Percentiles rank a stretch among this genome's conserved stretches.
Conservation (phyloP, 2,888 invertebrate species). For the Euclidia mi region DNA sequence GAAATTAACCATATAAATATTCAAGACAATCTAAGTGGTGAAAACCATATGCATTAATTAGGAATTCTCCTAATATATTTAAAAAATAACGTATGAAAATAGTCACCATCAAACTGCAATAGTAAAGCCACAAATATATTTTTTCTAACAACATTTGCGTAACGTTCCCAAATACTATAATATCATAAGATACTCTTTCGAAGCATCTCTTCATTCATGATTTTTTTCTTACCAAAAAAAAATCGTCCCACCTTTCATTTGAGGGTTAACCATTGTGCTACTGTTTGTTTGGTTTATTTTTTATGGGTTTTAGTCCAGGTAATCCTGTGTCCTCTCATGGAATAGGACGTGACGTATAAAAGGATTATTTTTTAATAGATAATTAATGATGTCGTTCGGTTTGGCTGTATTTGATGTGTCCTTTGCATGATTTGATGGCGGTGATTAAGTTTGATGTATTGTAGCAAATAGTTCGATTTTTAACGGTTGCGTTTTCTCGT, state of each 20-base stretch:
- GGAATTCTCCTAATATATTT: too few species aligned
- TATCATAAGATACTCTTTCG: slow-evolving; percentile 18
- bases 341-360: slow-evolving; percentile 87
- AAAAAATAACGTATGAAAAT: too few species aligned
- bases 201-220: slow-evolving; percentile 41
- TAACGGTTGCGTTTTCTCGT: neutral
- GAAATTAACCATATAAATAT: too few species aligned
- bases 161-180: neutral
- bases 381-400: slow-evolving; percentile 83
- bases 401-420: slow-evolving; percentile 62
- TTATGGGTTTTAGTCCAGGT: slow-evolving; percentile 85
- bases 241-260: slow-evolving; percentile 63
- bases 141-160: neutral
- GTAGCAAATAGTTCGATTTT: neutral
- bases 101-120: too few species aligned
- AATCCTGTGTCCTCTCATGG: slow-evolving; percentile 84
- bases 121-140: too few species aligned
- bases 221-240: slow-evolving; percentile 63
- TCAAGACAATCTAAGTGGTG: too few species aligned
- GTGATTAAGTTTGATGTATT: slow-evolving; percentile 15
- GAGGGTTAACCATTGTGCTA: slow-evolving; percentile 76
- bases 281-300: slow-evolving; percentile 85
- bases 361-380: slow-evolving; percentile 88
- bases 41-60: too few species aligned
- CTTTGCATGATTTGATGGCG: slow-evolving; percentile 48